Base-by-base conservation (phyloP, 2,888 invertebrate species). In the Sinelater perroti region DNA sequence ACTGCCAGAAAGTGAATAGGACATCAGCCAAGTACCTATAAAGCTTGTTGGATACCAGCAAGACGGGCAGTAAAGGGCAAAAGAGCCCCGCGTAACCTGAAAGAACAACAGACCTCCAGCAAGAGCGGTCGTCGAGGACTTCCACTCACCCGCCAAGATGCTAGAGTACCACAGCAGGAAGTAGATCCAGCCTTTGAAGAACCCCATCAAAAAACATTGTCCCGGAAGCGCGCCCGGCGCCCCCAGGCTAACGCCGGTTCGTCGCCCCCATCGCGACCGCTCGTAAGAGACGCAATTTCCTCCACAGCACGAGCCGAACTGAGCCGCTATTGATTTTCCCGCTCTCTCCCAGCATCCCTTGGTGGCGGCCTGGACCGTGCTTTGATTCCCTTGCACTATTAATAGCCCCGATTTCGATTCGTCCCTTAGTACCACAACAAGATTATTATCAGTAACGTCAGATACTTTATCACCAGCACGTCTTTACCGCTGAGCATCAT, bases 1-100 rank as follows among this genome's bases (percentile, higher is more conserved):
- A 81, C 77, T 92, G 91, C 92, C 93, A 93, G 56, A 88, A 83
- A 5, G 88, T 87, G 72, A 92, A 88, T 40, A 92, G 78, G 20
- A 84, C 78, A 73, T 93, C 92, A 18, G 86, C 85, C 28, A 86
- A 72, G 72, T 82, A 83, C 71, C 91, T 82, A 74, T 88, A 92
- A 65, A 82, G 75, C 56, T 79, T 81, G 66, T 90, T 90, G 70
- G 85, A 87, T 61, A 91, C 71, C 60, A 91, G 80, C 70, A 91
- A 79, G 58, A 92, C 71, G 46, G 90, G 89, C 66, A 90, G 76
- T 56, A 87, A 77, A 20, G 92, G 91, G 70, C 90, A 89, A 73
- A 84, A 85, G 16, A 86, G 77, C 38, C 79, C 72, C 58, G 82
- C 82, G 70, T 85, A 86, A 31, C 84, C 84, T 84, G 78, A 58